Evolutionary conservation across 2,113 vertebrate species (phyloP).

Genomic region (Hydrolagus affinis): DNA sequence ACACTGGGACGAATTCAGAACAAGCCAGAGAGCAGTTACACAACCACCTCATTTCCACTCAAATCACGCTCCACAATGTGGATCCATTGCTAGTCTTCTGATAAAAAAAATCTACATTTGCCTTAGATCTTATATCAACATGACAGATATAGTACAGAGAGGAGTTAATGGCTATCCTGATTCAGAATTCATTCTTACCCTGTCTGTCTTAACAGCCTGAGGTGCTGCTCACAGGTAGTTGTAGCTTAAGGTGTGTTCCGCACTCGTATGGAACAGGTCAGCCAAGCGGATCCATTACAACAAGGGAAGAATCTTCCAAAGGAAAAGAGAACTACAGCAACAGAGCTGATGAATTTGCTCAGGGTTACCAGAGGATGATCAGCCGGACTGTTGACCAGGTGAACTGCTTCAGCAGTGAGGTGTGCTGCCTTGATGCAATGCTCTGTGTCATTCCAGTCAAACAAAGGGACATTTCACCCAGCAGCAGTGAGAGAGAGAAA

Average conservation of each 20-base stretch:
- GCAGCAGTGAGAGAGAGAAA: too few relatives aligned
- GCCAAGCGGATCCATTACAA: constrained; percentile 19
- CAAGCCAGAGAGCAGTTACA: not conserved
- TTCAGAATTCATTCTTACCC: not conserved
- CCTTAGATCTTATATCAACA: not conserved
- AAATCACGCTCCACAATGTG: not conserved
- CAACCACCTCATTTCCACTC: not conserved
- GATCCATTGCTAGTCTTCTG: not conserved
- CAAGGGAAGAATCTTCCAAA: not conserved
- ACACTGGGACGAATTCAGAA: not conserved
- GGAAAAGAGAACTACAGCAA: not conserved
- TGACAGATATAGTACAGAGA: not conserved
- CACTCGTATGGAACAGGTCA: not conserved
- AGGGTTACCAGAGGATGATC: not conserved
- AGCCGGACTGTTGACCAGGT: not conserved
- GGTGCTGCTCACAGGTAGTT: constrained; percentile 25
- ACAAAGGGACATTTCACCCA: constrained; percentile 15
- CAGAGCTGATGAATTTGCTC: not conserved
- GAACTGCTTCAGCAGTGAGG: not conserved
- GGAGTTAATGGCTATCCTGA: not conserved
- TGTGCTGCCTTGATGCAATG: not conserved
- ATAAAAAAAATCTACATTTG: not conserved
- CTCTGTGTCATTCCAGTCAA: constrained; percentile 17
- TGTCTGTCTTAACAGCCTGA: not conserved
- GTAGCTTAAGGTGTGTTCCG: not conserved